Percentiles rank a stretch among this genome's conserved stretches.
phyloP scores from a whole-genome alignment of 2,113 vertebrate genomes.

The Forbesichthys agassizii region DNA sequence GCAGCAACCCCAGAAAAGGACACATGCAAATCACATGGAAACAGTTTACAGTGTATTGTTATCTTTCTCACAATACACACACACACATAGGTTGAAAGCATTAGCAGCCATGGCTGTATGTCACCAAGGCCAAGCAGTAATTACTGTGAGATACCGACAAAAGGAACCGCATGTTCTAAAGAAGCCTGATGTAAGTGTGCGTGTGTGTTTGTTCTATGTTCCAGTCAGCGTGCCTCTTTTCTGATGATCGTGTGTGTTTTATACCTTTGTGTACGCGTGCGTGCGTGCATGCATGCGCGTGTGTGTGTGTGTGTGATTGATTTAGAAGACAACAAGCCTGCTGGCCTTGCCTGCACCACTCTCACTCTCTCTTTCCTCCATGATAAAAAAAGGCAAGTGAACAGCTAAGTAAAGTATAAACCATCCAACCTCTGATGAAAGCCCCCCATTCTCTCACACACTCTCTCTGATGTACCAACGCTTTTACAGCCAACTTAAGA shows the following conservation, averaged over 20 bases:
- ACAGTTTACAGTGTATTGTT: not conserved
- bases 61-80: not conserved
- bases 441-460: slow-evolving; percentile 6
- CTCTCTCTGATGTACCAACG: not conserved
- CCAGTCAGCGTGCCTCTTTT: no score
- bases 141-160: slow-evolving; percentile 52
- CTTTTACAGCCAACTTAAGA: slow-evolving; percentile 8
- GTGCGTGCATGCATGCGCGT: slow-evolving; percentile 18
- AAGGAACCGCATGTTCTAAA: slow-evolving; percentile 48
- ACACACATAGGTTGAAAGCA: slow-evolving; percentile 34
- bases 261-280: slow-evolving; percentile 26
- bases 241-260: not conserved
- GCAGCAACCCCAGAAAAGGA: no score
- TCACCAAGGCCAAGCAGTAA: slow-evolving; percentile 42
- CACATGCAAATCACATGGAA: no score
- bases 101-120: slow-evolving; percentile 36
- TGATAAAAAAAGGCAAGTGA: slow-evolving; percentile 48
- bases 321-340: slow-evolving; percentile 14
- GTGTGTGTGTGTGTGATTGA: slow-evolving; percentile 11
- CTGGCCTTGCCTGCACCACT: slow-evolving; percentile 7
- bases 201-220: not conserved
- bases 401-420: slow-evolving; percentile 23
- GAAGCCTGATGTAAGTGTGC: slow-evolving; percentile 30
- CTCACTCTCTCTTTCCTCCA: slow-evolving; percentile 27
- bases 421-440: slow-evolving; percentile 37